phyloP scores from a whole-genome alignment of 2,888 invertebrate genomes.

The Thelaira solivaga region DNA sequence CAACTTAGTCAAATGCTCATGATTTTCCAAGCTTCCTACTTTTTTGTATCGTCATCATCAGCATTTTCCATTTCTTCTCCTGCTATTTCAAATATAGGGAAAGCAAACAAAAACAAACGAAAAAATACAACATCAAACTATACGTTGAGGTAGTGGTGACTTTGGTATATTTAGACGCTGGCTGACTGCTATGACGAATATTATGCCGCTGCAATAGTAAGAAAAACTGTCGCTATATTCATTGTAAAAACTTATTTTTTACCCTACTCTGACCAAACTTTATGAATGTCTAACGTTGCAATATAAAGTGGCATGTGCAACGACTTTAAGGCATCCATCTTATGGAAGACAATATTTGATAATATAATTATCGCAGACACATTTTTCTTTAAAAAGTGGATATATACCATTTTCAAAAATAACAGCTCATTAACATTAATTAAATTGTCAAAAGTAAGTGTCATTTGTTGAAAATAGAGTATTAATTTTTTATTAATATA shows the following conservation, averaged over 20 bases:
- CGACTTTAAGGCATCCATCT: background rate
- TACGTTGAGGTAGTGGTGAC: slow-evolving; percentile 24
- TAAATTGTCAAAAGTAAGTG: too few species aligned
- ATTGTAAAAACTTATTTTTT: slow-evolving; percentile 1
- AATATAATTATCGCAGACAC: too few species aligned
- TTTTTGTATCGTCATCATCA: slow-evolving; percentile 40
- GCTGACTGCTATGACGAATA: slow-evolving; percentile 44
- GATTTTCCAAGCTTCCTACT: slow-evolving; percentile 54
- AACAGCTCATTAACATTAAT: too few species aligned
- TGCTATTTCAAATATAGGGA: slow-evolving; percentile 1
- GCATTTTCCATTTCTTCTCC: slow-evolving; percentile 34
- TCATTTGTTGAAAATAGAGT: too few species aligned
- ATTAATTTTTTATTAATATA: too few species aligned
- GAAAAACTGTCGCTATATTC: slow-evolving; percentile 33
- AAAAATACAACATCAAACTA: background rate
- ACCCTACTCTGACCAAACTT: slow-evolving; percentile 13
- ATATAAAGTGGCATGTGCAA: background rate
- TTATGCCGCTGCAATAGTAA: slow-evolving; percentile 17
- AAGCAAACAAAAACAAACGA: background rate
- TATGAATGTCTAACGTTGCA: slow-evolving; percentile 31
- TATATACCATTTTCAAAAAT: too few species aligned
- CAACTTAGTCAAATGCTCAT: slow-evolving; percentile 62
- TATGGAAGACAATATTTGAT: too few species aligned
- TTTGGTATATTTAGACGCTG: slow-evolving; percentile 1
- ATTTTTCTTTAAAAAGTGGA: too few species aligned